Conservation (phyloP, 2,888 invertebrate species). For the Hyposoter didymator region DNA sequence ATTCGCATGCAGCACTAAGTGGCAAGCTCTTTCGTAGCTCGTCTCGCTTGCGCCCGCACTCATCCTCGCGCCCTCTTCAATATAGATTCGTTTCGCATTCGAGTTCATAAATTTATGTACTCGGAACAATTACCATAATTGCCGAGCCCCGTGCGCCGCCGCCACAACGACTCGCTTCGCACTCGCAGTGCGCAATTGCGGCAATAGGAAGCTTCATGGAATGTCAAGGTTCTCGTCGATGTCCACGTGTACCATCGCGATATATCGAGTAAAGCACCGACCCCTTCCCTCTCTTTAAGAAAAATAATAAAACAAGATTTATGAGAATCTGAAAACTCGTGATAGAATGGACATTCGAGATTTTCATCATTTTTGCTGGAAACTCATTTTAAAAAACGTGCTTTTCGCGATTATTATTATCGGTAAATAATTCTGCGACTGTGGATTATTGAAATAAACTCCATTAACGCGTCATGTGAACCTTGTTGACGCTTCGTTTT, state of each 20-base stretch:
- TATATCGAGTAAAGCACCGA: conserved; percentile 25
- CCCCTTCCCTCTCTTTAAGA: background rate
- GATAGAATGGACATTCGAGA: background rate
- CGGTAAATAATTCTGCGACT: background rate
- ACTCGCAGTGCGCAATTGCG: conserved; percentile 53
- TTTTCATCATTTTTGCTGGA: background rate
- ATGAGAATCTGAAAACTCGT: background rate
- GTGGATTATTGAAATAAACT: background rate
- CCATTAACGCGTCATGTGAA: background rate
- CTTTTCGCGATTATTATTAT: background rate
- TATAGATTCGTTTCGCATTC: conserved; percentile 69
- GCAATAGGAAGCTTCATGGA: conserved; percentile 57
- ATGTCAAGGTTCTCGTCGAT: conserved; percentile 60
- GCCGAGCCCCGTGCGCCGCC: conserved; percentile 50
- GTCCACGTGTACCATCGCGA: conserved; percentile 30
- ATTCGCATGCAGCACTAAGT: conserved; percentile 69
- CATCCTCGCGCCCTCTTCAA: conserved; percentile 56
- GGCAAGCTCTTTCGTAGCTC: conserved; percentile 37
- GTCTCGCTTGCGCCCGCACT: conserved; percentile 27
- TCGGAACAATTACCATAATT: conserved; percentile 71
- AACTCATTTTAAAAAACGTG: background rate
- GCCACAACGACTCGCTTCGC: conserved; percentile 33
- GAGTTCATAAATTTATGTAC: conserved; percentile 74
- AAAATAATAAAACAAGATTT: background rate
- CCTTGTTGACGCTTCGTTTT: background rate